Evolutionary conservation across 2,888 invertebrate species (phyloP).

Genomic region (Zhuqinia jingwanae): DNA sequence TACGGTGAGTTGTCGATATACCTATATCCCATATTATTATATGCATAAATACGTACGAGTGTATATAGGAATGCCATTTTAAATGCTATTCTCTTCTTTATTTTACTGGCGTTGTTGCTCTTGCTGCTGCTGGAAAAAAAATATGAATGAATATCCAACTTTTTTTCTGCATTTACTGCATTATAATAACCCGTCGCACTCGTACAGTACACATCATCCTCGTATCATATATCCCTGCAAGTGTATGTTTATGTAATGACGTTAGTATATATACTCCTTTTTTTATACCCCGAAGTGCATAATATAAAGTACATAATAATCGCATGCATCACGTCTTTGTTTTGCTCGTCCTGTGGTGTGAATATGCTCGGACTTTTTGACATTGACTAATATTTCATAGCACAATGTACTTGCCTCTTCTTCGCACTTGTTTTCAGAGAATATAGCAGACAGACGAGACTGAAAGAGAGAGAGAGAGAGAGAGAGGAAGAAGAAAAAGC

Average conservation of each 20-base stretch:
- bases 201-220: background rate
- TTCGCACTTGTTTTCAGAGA: constrained; percentile 42
- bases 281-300: constrained; percentile 12
- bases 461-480: background rate
- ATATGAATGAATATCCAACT: constrained; percentile 9
- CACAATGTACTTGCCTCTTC: constrained; percentile 43
- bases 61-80: constrained; percentile 11
- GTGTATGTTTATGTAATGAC: constrained; percentile 4
- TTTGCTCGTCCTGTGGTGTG: constrained; percentile 54
- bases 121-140: too few relatives aligned
- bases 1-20: too few relatives aligned
- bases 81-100: background rate
- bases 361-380: constrained; percentile 59
- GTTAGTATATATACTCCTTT: background rate
- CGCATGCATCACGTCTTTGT: constrained; percentile 44
- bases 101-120: too few relatives aligned
- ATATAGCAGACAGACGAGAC: too few relatives aligned
- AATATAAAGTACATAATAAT: constrained; percentile 26
- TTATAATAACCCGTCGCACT: background rate
- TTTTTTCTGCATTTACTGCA: background rate
- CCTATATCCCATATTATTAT: too few relatives aligned
- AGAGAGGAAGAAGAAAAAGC: constrained; percentile 17
- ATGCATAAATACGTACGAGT: background rate
- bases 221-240: background rate
- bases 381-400: constrained; percentile 61